Evolutionary conservation across 2,797 vertebrate genomes (phyloP).

Genomic region (Coccyzus lansbergi): DNA sequence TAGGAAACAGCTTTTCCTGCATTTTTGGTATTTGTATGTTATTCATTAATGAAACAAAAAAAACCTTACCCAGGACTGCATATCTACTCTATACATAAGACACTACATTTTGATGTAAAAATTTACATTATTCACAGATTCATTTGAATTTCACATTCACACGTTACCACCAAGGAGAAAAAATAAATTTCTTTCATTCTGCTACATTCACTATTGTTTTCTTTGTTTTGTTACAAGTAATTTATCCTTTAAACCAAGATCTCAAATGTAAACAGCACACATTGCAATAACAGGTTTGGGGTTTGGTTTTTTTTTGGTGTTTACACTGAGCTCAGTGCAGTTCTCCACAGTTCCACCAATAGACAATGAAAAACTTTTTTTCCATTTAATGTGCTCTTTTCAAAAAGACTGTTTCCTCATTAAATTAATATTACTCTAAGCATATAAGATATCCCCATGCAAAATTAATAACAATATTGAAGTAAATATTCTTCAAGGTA

Average conservation of each 20-base stretch:
- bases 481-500: neutral
- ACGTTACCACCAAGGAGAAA: constrained; percentile 26
- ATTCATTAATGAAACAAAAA: constrained; percentile 40
- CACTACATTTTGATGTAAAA: constrained; percentile 26
- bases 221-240: neutral
- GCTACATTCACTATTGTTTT: neutral
- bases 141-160: constrained; percentile 27
- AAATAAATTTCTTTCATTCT: neutral
- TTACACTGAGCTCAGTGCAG: neutral
- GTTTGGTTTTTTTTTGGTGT: neutral
- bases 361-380: neutral
- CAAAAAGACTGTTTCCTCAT: neutral
- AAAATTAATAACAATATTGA: neutral
- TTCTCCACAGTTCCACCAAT: neutral
- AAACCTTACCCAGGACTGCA: neutral
- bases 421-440: neutral
- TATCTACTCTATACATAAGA: constrained; percentile 40
- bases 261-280: neutral
- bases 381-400: neutral
- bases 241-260: neutral
- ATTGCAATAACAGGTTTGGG: neutral
- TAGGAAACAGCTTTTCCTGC: constrained; percentile 2
- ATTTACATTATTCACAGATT: neutral
- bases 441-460: neutral
- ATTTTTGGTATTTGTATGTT: neutral